These are phyloP conservation scores for Rhinoderma darwinii DNA, from an alignment of 2,113 vertebrate species.

Conservation along the genomic window DNA sequence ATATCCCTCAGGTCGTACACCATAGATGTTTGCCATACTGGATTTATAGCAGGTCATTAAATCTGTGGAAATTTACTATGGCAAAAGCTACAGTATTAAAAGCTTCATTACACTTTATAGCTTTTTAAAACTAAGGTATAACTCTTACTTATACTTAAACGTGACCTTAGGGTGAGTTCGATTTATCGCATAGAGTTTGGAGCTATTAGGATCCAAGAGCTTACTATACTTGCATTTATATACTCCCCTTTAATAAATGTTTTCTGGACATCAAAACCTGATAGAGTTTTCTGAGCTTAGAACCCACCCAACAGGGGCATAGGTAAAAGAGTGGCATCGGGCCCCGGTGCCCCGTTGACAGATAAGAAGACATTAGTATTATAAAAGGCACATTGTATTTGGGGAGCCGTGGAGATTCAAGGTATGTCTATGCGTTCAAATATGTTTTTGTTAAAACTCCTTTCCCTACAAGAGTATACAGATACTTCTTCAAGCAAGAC, in stretches of 20 bases:
- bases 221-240: not conserved
- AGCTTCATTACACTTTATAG: constrained; percentile 44
- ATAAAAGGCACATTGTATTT: not conserved
- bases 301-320: not conserved
- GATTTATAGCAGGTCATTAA: constrained; percentile 39
- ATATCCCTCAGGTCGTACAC: constrained; percentile 16
- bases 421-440: not conserved
- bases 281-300: not conserved
- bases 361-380: not conserved
- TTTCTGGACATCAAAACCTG: not conserved
- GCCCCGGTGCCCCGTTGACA: not conserved
- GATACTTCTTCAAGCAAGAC: not conserved
- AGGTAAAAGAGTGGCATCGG: no score
- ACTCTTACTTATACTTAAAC: constrained; percentile 28
- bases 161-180: not conserved
- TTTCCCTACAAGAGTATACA: not conserved
- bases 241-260: not conserved
- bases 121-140: constrained; percentile 31
- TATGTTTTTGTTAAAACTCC: not conserved
- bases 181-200: not conserved
- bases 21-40: constrained; percentile 26
- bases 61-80: constrained; percentile 21
- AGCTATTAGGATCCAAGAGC: not conserved
- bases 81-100: constrained; percentile 36
- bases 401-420: not conserved